Percentiles rank a stretch among this genome's conserved stretches.
phyloP scores from a whole-genome alignment of 1,140 invertebrate genomes.

The Drosophila willistoni region DNA sequence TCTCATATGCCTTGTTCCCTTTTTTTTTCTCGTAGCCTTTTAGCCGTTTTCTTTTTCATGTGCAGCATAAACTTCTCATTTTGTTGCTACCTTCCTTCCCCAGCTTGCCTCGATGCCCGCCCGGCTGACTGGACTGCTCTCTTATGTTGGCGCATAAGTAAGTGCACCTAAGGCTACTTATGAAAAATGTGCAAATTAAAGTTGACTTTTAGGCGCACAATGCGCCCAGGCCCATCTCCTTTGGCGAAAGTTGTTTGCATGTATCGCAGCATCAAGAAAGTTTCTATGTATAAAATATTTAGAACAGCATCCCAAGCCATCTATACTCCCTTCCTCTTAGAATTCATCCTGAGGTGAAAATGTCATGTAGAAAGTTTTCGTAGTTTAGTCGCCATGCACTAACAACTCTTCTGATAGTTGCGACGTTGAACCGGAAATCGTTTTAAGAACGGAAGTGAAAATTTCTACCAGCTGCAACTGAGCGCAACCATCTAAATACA shows the following conservation, averaged over 20 bases:
- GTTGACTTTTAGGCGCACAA: constrained; percentile 77
- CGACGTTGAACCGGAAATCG: constrained; percentile 63
- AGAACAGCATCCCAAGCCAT: constrained; percentile 21
- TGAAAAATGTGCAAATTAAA: constrained; percentile 82
- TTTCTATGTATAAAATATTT: constrained; percentile 53
- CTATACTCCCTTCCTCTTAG: neutral
- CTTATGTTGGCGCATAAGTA: constrained; percentile 77
- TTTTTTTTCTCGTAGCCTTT: constrained; percentile 29
- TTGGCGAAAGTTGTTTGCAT: constrained; percentile 29
- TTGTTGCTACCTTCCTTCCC: constrained; percentile 19
- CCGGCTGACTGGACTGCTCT: constrained; percentile 48
- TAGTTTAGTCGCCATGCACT: constrained; percentile 57
- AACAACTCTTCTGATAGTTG: constrained; percentile 56
- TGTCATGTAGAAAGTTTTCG: constrained; percentile 65
- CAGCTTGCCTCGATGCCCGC: neutral
- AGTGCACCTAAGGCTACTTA: constrained; percentile 83
- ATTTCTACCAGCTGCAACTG: constrained; percentile 71
- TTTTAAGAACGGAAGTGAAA: constrained; percentile 82
- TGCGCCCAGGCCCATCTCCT: neutral
- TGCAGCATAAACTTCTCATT: constrained; percentile 38
- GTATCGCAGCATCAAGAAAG: constrained; percentile 54
- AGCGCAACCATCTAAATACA: constrained; percentile 79
- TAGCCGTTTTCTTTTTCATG: constrained; percentile 65
- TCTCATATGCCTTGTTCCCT: constrained; percentile 42
- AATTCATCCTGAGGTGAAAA: constrained; percentile 52